Evolutionary conservation across 2,797 vertebrate species (phyloP).

Genomic region (Dromococcyx pavoninus): DNA sequence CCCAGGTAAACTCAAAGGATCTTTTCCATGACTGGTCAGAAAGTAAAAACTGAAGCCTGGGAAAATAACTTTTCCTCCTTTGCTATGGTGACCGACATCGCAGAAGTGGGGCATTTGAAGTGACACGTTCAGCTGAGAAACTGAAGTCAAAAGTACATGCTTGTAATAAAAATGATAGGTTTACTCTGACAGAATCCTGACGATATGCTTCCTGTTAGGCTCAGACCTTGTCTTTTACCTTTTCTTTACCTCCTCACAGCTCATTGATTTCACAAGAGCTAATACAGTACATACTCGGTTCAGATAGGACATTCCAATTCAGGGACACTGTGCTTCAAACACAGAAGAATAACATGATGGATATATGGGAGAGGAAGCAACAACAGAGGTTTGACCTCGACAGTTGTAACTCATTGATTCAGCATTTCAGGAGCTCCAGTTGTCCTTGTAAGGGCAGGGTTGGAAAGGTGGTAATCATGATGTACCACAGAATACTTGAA

Average conservation of each 20-base stretch:
- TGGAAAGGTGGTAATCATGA: neutral
- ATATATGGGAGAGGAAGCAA: neutral
- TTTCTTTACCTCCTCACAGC: neutral
- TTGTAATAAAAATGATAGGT: neutral
- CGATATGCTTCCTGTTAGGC: neutral
- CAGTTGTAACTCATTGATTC: neutral
- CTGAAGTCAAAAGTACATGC: neutral
- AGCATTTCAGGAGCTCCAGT: neutral
- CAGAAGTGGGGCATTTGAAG: neutral
- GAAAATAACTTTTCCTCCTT: neutral
- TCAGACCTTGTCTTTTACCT: neutral
- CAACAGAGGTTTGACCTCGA: neutral
- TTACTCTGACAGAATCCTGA: neutral
- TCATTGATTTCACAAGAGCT: neutral
- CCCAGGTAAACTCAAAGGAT: slow-evolving; percentile 67
- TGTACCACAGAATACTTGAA: neutral
- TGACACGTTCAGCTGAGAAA: neutral
- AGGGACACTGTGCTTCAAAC: neutral
- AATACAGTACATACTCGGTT: rapidly evolving
- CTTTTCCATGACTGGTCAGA: neutral
- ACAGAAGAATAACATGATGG: neutral
- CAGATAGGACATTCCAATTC: neutral
- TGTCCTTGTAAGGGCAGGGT: neutral
- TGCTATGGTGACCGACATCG: neutral
- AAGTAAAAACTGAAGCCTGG: neutral